Evolutionary conservation across 2,113 vertebrate genomes (phyloP), one percentile per base, ranked within the genome.

Genomic region (Chinchilla lanigera): DNA sequence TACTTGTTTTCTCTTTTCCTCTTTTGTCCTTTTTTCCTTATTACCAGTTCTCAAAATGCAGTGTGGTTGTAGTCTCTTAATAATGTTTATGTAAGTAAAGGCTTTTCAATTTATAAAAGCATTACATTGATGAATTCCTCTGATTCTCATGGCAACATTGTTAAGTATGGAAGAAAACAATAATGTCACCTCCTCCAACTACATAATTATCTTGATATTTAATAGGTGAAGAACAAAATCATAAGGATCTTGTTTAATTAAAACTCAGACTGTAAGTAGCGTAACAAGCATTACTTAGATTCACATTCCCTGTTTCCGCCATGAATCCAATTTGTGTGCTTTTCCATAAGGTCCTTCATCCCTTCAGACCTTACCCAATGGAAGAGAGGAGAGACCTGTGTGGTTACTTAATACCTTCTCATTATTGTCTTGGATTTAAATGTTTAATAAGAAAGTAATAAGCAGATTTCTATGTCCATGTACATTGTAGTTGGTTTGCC

Each of bases 391-490:
- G n/a, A 33, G 52, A 73, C 60, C 61, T 60, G 28, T 28, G 30
- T 92, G 38, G 19, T 69, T 71, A 67, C 83, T 73, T 47, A 71
- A 60, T 92, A 82, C 38, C 30, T 44, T 83, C 54, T 73, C 28
- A 58, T 69, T 84, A 71, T 92, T 73, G 52, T 92, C 20, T 92
- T 92, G 20, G n/a, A 83, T 84, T 92, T 92, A 47, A 92, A 92
- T 84, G 65, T 60, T 44, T 35, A 83, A 47, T 44, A 92, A 33
- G 65, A 67, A 91, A 91, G 35, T 90, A 82, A 69, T 69, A 24
- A 56, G 50, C 50, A 91, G 28, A 26, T 30, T 33, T 44, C 10
- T 11, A 35, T 58, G 22, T 44, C 38, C 38, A 44, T 92, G 30
- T 84, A 92, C 71, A 47, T n/a, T 47, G 30, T 60, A 60, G 63